Evolutionary conservation across 2,113 vertebrate species (phyloP).

Genomic region (Siniperca chuatsi): DNA sequence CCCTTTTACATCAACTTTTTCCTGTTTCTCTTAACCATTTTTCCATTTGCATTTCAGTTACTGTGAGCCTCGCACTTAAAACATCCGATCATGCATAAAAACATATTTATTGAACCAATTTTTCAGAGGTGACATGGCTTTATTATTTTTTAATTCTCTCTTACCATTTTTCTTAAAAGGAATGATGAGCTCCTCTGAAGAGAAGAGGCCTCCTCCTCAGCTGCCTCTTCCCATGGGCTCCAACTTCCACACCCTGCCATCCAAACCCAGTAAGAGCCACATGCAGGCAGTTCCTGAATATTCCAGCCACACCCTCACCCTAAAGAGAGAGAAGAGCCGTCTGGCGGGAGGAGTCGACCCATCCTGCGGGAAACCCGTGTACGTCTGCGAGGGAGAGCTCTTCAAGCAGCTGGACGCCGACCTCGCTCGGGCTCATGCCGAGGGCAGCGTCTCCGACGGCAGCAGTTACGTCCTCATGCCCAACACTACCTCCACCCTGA

Average conservation of each 20-base stretch:
- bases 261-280: slow-evolving; percentile 92
- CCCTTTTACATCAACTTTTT: slow-evolving; percentile 35
- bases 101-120: slow-evolving; percentile 22
- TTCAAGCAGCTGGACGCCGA: slow-evolving; percentile 96
- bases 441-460: slow-evolving; percentile 85
- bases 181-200: slow-evolving; percentile 92
- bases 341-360: slow-evolving; percentile 77
- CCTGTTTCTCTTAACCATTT: slow-evolving; percentile 50
- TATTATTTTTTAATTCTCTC: slow-evolving; percentile 18
- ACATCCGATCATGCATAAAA: slow-evolving; percentile 30
- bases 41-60: slow-evolving; percentile 62
- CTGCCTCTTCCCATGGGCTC: slow-evolving; percentile 90
- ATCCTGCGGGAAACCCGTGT: slow-evolving; percentile 89
- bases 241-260: slow-evolving; percentile 96
- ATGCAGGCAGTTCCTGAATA: slow-evolving; percentile 93
- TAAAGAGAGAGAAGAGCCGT: slow-evolving; percentile 93
- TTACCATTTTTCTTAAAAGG: slow-evolving; percentile 76
- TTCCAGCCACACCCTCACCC: slow-evolving; percentile 94
- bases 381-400: slow-evolving; percentile 95
- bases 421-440: slow-evolving; percentile 89
- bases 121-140: neutral
- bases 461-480: slow-evolving; percentile 95
- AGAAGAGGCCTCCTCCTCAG: slow-evolving; percentile 90
- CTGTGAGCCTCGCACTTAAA: slow-evolving; percentile 38
- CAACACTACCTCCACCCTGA: slow-evolving; percentile 91